phyloP scores from a whole-genome alignment of 2,797 vertebrate species.

The Galagoides demidoff region DNA sequence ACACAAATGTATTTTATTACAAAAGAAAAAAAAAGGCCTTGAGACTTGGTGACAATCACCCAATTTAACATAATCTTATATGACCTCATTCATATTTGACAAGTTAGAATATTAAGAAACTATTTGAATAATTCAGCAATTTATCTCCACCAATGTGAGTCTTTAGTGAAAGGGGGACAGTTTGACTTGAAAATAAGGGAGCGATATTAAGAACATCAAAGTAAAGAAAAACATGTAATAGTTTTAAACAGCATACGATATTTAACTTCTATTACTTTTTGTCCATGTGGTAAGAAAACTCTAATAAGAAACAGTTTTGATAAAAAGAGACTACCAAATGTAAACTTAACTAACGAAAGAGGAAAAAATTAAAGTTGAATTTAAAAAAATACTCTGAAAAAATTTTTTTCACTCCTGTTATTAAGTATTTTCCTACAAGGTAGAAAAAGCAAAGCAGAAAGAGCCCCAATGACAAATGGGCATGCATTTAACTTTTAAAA shows the following conservation, averaged over 20 bases:
- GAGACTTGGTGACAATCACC: background rate
- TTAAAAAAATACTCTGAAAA: constrained; percentile 4
- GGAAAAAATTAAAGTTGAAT: background rate
- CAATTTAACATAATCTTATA: background rate
- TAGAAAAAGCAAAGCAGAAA: constrained; percentile 11
- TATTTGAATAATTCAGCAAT: constrained; percentile 45
- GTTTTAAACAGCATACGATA: constrained; percentile 33
- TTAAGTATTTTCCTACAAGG: background rate
- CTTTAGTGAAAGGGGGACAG: background rate
- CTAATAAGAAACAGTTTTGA: background rate
- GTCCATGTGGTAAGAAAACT: background rate
- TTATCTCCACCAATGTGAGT: constrained; percentile 45
- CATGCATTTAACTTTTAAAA: background rate
- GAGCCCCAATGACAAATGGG: background rate
- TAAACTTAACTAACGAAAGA: constrained; percentile 19
- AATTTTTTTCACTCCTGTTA: background rate
- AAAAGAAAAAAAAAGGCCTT: background rate
- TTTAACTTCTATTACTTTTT: constrained; percentile 55
- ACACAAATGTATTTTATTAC: background rate
- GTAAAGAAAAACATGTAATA: constrained; percentile 22
- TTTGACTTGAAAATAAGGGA: constrained; percentile 53
- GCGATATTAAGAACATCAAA: constrained; percentile 49
- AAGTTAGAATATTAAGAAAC: constrained; percentile 57
- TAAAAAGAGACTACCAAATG: background rate
- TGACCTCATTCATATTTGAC: constrained; percentile 25